Base-by-base conservation (phyloP, 2,888 invertebrate genomes). In the Melanchra persicariae region DNA sequence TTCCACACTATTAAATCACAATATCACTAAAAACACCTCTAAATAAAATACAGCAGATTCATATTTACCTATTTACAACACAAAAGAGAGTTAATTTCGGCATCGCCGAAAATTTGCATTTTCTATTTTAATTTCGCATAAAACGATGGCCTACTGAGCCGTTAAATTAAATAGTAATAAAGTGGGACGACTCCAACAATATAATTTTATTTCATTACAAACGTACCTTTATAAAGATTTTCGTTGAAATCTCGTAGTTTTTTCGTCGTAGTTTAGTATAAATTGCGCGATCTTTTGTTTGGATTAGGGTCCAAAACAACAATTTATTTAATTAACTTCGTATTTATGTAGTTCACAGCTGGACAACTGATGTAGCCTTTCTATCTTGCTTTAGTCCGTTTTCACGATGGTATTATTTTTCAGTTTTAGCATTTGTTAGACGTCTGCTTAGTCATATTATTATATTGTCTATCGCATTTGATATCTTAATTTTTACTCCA, bases 131-230 rank as follows among this genome's bases (percentile, higher is more conserved):
- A 70, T 66, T 73, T 76, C 19, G 22, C 30, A 69, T 67, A 55
- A 69, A 72, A 73, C 22, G 37, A 19, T 57, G 49, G 55, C 24
- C 70, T 52, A 58, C 57, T 72, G 63, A 55, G 54, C 61, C 51
- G 66, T 76, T 61, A 79, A 82, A 81, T 75, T 63, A 75, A 68
- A 72, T 51, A 51, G 66, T 82, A 54, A 70, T 68, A 75, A 70
- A 81, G 70, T 34, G 45, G n/a, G 19, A 73, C 59, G 67, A 58
- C 60, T 60, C 19, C 45, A 66, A 73, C 68, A 73, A 70, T 73
- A 69, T 70, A 75, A 70, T 81, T 78, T 71, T 66, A 75, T 73
- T 79, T 79, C 34, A 67, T 65, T 63, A 74, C 63, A 58, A 69
- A 51, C 15, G 52, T 57, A 51, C 60, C 34, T 81, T 65, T 51